Conservation (phyloP, 2,797 vertebrate genomes). For the Sebastolobus alascanus region DNA sequence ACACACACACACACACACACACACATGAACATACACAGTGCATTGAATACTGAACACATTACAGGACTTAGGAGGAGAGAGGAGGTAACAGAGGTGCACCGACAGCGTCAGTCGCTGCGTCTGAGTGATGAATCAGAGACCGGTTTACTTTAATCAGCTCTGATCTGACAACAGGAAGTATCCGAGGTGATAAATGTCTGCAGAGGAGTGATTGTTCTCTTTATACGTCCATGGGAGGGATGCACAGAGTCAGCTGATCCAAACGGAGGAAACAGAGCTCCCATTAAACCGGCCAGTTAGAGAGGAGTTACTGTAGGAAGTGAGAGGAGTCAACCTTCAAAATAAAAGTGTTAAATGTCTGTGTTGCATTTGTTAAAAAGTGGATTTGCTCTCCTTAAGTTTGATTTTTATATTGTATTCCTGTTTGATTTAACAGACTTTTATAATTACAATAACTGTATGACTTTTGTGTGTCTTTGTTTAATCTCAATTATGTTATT, state of each 20-base stretch:
- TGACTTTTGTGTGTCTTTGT: neutral
- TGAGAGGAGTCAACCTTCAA: conserved; percentile 2
- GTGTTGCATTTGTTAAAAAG: neutral
- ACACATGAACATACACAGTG: neutral
- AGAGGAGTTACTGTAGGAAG: neutral
- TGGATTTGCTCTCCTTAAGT: neutral
- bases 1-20: conserved; percentile 13
- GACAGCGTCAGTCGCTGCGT: conserved; percentile 1
- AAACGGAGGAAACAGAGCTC: neutral
- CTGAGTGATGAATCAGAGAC: neutral
- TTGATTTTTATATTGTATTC: neutral
- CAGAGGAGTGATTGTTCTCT: conserved; percentile 2
- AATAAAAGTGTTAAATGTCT: conserved; percentile 12
- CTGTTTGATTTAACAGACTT: neutral
- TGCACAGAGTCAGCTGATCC: conserved; percentile 17
- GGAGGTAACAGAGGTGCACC: neutral
- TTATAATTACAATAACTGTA: too few relatives aligned
- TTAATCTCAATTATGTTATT: neutral
- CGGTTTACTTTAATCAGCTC: conserved; percentile 9
- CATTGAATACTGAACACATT: neutral
- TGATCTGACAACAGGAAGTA: neutral
- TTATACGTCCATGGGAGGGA: too few relatives aligned
- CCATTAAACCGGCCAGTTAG: neutral
- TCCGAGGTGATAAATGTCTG: conserved; percentile 13
- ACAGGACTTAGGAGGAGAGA: neutral